These are phyloP conservation scores for Malaclemys terrapin DNA, from an alignment of 2,113 vertebrate genomes.

Conservation along the genomic window DNA sequence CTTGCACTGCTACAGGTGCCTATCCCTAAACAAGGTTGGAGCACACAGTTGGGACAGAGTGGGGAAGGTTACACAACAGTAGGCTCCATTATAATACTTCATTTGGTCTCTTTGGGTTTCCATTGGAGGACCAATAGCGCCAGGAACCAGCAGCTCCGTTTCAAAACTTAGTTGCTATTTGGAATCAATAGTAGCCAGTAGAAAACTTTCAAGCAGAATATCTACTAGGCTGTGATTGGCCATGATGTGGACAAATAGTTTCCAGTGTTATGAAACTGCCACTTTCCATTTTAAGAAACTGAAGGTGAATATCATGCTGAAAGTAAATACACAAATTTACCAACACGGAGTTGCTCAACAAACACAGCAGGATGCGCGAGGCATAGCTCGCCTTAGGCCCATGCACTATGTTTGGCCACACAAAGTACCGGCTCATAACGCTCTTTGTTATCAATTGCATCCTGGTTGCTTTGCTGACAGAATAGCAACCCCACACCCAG, in stretches of 20 bases:
- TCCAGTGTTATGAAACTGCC: background rate
- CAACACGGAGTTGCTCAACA: background rate
- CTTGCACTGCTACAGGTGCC: background rate
- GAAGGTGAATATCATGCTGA: constrained; percentile 35
- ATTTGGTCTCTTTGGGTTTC: background rate
- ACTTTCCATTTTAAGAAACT: constrained; percentile 11
- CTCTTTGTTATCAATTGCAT: constrained; percentile 30
- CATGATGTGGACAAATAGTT: background rate
- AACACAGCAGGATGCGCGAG: background rate
- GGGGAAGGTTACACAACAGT: fast-evolving
- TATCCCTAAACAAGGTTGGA: background rate
- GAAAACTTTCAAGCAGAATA: background rate
- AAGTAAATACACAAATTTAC: background rate
- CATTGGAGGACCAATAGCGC: background rate
- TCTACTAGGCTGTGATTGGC: fast-evolving
- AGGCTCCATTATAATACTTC: background rate
- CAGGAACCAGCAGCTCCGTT: background rate
- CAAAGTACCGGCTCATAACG: constrained; percentile 1
- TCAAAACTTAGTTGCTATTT: background rate
- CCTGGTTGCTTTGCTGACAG: constrained; percentile 51
- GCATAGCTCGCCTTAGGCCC: background rate
- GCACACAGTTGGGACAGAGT: background rate
- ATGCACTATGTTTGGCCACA: constrained; percentile 7
- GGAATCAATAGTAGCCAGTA: background rate
- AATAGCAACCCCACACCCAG: constrained; percentile 50